Conservation (phyloP, 1,140 invertebrate species). For the Bombus impatiens region DNA sequence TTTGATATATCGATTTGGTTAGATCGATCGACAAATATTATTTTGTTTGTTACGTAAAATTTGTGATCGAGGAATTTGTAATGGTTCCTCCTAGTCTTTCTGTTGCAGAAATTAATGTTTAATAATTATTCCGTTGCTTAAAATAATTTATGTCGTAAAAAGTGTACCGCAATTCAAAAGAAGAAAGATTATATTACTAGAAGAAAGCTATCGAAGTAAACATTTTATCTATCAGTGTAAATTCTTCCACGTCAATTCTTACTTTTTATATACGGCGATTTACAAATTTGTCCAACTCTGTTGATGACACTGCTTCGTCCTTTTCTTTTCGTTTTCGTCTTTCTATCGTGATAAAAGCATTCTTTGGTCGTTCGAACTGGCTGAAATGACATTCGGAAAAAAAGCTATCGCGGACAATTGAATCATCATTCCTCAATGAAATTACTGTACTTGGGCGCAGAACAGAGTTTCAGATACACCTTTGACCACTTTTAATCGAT, state of each 20-base stretch:
- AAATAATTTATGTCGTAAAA: neutral
- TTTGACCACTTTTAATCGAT: neutral
- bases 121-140: neutral
- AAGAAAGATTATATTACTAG: neutral
- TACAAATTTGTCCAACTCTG: constrained; percentile 13
- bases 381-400: neutral
- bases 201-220: neutral
- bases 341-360: constrained; percentile 9
- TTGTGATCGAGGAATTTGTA: neutral
- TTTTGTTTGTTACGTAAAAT: neutral
- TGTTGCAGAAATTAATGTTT: neutral
- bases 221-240: constrained; percentile 6
- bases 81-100: neutral
- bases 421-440: neutral
- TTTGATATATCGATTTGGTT: neutral
- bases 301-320: neutral
- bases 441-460: neutral
- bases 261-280: neutral
- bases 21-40: neutral
- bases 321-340: neutral
- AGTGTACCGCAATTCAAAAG: neutral
- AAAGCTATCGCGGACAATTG: neutral
- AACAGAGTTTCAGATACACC: neutral
- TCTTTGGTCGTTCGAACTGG: constrained; percentile 35
- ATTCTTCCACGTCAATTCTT: neutral